These are phyloP conservation scores for Lithophane semibrunnea DNA, from an alignment of 2,888 invertebrate species.

Conservation along the genomic window DNA sequence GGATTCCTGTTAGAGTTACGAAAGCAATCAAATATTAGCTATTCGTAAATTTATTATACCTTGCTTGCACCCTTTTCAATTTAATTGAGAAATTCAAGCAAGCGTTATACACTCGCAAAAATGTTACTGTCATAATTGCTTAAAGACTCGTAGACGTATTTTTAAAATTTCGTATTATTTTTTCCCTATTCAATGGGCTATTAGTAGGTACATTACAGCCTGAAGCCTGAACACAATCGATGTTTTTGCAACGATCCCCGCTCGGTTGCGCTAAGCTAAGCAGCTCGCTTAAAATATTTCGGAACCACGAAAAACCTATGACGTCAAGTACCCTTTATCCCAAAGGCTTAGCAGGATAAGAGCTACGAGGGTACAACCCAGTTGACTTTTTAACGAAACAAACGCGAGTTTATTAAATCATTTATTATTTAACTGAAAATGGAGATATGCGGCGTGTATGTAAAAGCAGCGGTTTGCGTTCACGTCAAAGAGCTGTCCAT, in stretches of 20 bases:
- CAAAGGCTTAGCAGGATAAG: conserved; percentile 56
- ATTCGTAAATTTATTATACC: conserved; percentile 42
- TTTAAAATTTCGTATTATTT: background rate
- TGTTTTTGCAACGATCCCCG: conserved; percentile 36
- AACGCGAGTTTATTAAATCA: conserved; percentile 61
- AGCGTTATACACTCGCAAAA: conserved; percentile 6
- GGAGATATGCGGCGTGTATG: conserved; percentile 64
- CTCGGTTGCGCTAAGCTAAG: conserved; percentile 25
- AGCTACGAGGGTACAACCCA: conserved; percentile 57
- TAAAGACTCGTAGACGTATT: background rate
- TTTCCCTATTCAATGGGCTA: background rate
- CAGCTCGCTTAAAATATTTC: conserved; percentile 50
- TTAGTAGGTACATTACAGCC: conserved; percentile 9
- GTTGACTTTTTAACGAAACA: conserved; percentile 60
- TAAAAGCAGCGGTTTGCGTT: conserved; percentile 67
- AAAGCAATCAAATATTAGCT: conserved; percentile 58
- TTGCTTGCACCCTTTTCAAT: conserved; percentile 44
- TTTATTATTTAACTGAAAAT: conserved; percentile 49
- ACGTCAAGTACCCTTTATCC: conserved; percentile 62
- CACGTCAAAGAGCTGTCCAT: conserved; percentile 73
- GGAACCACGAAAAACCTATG: conserved; percentile 58
- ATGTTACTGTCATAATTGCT: conserved; percentile 23
- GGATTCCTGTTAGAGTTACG: conserved; percentile 60
- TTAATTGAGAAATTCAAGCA: conserved; percentile 58
- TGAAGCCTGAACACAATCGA: conserved; percentile 23